These are phyloP conservation scores for Nasonia longicornis DNA, from an alignment of 1,140 invertebrate genomes.

Conservation along the genomic window DNA sequence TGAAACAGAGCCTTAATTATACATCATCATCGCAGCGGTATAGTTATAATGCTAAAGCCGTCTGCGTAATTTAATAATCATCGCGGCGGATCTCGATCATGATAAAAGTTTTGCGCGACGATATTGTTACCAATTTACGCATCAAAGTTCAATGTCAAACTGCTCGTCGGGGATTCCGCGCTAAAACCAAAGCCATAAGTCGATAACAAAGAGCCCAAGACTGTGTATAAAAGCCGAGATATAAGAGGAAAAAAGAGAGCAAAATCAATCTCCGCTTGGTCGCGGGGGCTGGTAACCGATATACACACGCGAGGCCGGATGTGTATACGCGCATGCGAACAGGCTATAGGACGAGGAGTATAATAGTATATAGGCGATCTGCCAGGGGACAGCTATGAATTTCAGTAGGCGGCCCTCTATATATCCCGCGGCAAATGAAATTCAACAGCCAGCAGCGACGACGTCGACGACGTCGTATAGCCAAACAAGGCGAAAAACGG, in stretches of 20 bases:
- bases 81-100: no score
- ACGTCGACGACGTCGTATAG: background rate
- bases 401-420: background rate
- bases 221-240: no score
- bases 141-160: no score
- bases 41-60: no score
- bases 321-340: background rate
- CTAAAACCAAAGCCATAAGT: background rate
- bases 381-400: background rate
- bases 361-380: background rate
- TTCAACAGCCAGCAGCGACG: background rate
- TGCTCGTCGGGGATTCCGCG: background rate
- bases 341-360: background rate
- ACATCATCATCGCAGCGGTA: no score
- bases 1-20: no score
- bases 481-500: background rate
- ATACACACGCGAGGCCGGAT: background rate
- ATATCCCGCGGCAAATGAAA: background rate
- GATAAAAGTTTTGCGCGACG: no score
- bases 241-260: background rate
- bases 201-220: no score
- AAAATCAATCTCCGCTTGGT: background rate
- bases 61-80: no score
- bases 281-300: background rate
- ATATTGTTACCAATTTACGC: no score